These are phyloP conservation scores for Balaeniceps rex DNA, from an alignment of 2,113 vertebrate genomes.

Conservation along the genomic window DNA sequence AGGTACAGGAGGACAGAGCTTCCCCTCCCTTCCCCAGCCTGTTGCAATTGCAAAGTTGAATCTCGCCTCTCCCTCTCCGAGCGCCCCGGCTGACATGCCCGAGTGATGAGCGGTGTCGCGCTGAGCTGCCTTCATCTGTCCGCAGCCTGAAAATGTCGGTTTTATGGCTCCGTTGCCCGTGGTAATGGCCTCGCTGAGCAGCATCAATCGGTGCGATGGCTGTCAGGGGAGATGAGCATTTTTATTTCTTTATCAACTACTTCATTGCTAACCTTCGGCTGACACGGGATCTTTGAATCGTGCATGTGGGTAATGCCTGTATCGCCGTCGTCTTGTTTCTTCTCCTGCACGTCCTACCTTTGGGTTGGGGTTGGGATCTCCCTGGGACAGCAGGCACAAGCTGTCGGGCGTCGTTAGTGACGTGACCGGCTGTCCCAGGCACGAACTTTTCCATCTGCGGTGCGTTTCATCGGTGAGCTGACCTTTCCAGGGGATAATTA, in stretches of 20 bases:
- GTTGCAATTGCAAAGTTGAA: background rate
- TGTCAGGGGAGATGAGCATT: background rate
- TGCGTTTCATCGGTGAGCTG: background rate
- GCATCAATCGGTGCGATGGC: fast-evolving
- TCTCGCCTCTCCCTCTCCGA: background rate
- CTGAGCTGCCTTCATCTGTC: background rate
- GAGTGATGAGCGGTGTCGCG: background rate
- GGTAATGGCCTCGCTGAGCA: background rate
- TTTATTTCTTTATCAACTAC: background rate
- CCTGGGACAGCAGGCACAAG: background rate
- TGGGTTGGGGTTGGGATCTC: fast-evolving
- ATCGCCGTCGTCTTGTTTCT: background rate
- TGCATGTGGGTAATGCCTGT: fast-evolving
- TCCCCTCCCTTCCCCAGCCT: background rate
- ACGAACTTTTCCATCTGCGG: fast-evolving
- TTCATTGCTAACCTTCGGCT: background rate
- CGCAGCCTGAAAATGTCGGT: fast-evolving
- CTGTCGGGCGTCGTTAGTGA: background rate
- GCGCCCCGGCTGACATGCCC: fast-evolving
- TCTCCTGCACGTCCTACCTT: background rate
- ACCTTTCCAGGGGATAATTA: background rate
- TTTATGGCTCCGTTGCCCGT: background rate
- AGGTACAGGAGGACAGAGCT: fast-evolving
- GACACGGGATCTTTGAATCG: fast-evolving
- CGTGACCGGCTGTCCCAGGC: background rate